Evolutionary conservation across 2,113 vertebrate genomes (phyloP).

Genomic region (Tursiops truncatus): DNA sequence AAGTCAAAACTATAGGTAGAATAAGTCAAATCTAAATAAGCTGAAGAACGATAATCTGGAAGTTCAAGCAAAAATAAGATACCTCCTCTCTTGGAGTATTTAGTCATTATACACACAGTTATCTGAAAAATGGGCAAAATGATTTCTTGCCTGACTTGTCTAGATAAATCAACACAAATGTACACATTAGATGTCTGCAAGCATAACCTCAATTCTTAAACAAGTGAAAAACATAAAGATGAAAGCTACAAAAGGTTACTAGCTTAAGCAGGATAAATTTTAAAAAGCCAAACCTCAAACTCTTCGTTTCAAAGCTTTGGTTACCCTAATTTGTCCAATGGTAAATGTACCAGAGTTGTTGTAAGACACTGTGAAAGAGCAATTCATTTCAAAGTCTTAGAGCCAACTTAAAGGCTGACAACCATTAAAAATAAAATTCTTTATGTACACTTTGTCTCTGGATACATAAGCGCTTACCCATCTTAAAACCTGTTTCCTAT

Average conservation of each 20-base stretch:
- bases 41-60: background rate
- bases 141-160: background rate
- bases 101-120: background rate
- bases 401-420: background rate
- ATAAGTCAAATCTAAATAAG: slow-evolving; percentile 19
- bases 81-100: background rate
- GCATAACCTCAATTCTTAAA: background rate
- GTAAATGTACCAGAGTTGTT: background rate
- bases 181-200: background rate
- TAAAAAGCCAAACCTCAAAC: background rate
- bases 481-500: background rate
- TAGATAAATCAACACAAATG: slow-evolving; percentile 1
- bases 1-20: background rate
- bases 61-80: slow-evolving; percentile 52
- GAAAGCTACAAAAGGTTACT: background rate
- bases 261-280: background rate
- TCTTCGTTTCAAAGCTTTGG: background rate
- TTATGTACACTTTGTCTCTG: background rate
- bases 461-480: background rate
- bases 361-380: background rate
- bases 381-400: background rate
- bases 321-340: background rate
- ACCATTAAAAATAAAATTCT: slow-evolving; percentile 11
- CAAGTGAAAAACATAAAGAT: slow-evolving; percentile 7
- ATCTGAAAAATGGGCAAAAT: background rate